Evolutionary conservation across 2,113 vertebrate genomes (phyloP).

Genomic region (Tangachromis dhanisi): DNA sequence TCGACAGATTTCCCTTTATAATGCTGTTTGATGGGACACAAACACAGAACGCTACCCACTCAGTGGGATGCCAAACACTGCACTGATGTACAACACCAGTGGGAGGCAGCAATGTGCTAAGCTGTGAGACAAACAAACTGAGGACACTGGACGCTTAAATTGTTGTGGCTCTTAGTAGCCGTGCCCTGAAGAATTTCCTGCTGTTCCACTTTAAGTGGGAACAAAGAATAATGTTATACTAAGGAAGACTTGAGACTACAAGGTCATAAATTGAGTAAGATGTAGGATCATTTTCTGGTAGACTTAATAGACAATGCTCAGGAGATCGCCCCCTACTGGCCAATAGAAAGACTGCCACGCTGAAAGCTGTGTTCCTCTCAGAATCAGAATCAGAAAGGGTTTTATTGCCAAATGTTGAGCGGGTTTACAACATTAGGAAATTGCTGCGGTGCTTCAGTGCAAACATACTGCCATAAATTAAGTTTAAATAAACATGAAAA

Average conservation of each 20-base stretch:
- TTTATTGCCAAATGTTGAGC: too few species aligned
- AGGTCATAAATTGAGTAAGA: not conserved
- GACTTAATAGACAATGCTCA: not conserved
- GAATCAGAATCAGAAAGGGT: too few species aligned
- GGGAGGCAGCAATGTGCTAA: not conserved
- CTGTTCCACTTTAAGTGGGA: not conserved
- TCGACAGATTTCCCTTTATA: not conserved
- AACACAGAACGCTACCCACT: not conserved
- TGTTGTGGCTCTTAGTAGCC: not conserved
- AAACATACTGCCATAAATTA: too few species aligned
- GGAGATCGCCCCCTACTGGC: not conserved
- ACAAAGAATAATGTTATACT: not conserved
- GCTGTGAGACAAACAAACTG: not conserved
- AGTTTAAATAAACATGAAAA: too few species aligned
- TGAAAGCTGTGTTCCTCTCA: not conserved
- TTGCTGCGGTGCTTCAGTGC: too few species aligned
- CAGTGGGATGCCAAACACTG: not conserved
- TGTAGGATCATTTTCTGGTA: not conserved
- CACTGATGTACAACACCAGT: not conserved
- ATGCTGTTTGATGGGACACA: not conserved
- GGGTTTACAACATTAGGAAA: too few species aligned
- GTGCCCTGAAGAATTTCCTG: not conserved
- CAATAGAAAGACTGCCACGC: not conserved
- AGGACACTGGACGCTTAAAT: not conserved
- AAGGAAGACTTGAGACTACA: not conserved